Conservation (phyloP, 1,140 invertebrate genomes). For the Philopotamus ludificatus region DNA sequence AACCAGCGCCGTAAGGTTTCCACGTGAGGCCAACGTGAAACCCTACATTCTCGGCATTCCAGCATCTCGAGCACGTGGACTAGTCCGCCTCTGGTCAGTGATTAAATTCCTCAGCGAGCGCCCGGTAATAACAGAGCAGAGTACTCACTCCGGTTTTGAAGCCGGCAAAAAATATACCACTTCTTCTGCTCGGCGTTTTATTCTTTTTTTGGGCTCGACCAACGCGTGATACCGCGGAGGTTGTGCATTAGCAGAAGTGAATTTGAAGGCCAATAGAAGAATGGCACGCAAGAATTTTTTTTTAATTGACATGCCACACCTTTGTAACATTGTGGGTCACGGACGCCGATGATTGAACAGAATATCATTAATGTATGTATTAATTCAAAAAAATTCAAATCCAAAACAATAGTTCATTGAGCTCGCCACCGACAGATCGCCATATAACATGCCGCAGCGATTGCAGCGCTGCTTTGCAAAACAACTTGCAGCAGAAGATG, state of each 20-base stretch:
- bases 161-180: background rate
- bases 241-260: background rate
- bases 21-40: constrained; percentile 12
- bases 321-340: too few relatives aligned
- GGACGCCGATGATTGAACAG: too few relatives aligned
- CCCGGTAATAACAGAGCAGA: background rate
- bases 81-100: background rate
- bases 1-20: constrained; percentile 9
- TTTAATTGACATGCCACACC: too few relatives aligned
- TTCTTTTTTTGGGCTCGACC: background rate
- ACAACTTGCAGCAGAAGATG: too few relatives aligned
- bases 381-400: too few relatives aligned
- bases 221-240: background rate
- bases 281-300: too few relatives aligned
- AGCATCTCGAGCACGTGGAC: constrained; percentile 14
- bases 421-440: too few relatives aligned
- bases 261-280: too few relatives aligned
- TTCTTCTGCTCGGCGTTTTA: background rate
- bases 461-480: too few relatives aligned
- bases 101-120: constrained; percentile 1
- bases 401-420: too few relatives aligned
- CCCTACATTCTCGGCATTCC: constrained; percentile 13
- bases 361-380: too few relatives aligned
- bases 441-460: too few relatives aligned
- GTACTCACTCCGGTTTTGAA: background rate